Conservation (phyloP, 2,113 vertebrate genomes). For the Brachypteracias leptosomus region DNA sequence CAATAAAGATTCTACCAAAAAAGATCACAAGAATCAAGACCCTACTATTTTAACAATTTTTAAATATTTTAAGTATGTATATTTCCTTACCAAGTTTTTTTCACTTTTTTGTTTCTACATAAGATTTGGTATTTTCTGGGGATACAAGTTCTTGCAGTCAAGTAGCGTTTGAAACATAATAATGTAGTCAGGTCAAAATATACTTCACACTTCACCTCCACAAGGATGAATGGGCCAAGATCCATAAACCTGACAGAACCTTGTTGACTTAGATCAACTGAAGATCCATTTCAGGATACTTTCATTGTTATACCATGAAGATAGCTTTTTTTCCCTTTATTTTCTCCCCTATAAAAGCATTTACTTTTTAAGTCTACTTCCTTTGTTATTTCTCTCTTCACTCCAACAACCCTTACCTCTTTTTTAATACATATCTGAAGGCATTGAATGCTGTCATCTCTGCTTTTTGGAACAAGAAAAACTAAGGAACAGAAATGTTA, state of each 20-base stretch:
- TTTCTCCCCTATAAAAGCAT: background rate
- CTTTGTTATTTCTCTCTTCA: background rate
- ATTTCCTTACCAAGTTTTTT: background rate
- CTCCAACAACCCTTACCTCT: background rate
- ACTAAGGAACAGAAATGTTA: background rate
- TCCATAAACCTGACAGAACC: background rate
- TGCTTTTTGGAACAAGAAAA: background rate
- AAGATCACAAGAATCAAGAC: background rate
- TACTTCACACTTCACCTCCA: background rate
- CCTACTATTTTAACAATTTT: background rate
- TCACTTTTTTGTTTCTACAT: background rate
- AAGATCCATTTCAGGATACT: background rate
- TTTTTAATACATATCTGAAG: background rate
- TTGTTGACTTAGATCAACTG: background rate
- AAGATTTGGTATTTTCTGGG: background rate
- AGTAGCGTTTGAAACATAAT: background rate
- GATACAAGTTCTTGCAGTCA: background rate
- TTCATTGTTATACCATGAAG: background rate
- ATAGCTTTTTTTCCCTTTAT: background rate
- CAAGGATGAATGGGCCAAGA: background rate
- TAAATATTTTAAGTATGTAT: background rate
- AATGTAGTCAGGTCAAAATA: background rate
- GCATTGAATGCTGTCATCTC: background rate
- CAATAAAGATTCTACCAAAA: background rate
- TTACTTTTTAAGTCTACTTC: background rate